Percentiles rank a stretch among this genome's conserved stretches.
These are phyloP conservation scores for Daboia siamensis DNA, from an alignment of 2,113 vertebrate genomes.

Conservation along the genomic window DNA sequence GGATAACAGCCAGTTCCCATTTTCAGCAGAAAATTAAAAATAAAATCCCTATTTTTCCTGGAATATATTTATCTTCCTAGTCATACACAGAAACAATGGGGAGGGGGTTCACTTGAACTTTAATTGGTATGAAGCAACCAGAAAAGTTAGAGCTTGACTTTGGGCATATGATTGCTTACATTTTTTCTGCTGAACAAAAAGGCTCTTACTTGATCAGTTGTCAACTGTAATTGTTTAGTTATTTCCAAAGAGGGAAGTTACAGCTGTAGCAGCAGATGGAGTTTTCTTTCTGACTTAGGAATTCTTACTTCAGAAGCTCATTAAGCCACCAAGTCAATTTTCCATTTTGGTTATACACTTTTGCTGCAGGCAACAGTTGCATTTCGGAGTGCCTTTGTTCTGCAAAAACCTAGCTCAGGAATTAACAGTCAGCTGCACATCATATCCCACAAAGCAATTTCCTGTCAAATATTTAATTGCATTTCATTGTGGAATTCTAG, in stretches of 20 bases:
- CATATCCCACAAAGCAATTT: conserved; percentile 46
- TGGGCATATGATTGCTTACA: not conserved
- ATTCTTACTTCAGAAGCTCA: conserved; percentile 44
- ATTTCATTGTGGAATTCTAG: conserved; percentile 52
- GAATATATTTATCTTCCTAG: not conserved
- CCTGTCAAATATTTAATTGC: conserved; percentile 39
- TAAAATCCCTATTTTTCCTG: not conserved
- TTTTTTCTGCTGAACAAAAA: conserved; percentile 26
- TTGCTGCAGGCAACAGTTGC: conserved; percentile 41
- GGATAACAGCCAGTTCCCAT: not conserved
- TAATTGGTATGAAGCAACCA: conserved; percentile 17
- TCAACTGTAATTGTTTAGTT: conserved; percentile 18
- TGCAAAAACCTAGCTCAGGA: conserved; percentile 28
- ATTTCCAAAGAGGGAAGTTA: conserved; percentile 27
- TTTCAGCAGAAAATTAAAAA: not conserved
- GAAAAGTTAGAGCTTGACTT: not conserved
- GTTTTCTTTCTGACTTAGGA: conserved; percentile 29
- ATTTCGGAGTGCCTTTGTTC: conserved; percentile 33
- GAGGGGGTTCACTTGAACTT: not conserved
- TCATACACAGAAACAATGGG: not conserved
- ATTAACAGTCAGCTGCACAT: conserved; percentile 39
- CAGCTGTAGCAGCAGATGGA: conserved; percentile 58
- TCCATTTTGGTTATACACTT: conserved; percentile 23
- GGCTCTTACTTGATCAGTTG: not conserved
- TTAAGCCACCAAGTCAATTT: conserved; percentile 49